A percentile compares a stretch with the other conserved stretches of the same genome.
These are phyloP conservation scores for Sapajus apella DNA, from an alignment of 2,113 vertebrate genomes.

Conservation along the genomic window DNA sequence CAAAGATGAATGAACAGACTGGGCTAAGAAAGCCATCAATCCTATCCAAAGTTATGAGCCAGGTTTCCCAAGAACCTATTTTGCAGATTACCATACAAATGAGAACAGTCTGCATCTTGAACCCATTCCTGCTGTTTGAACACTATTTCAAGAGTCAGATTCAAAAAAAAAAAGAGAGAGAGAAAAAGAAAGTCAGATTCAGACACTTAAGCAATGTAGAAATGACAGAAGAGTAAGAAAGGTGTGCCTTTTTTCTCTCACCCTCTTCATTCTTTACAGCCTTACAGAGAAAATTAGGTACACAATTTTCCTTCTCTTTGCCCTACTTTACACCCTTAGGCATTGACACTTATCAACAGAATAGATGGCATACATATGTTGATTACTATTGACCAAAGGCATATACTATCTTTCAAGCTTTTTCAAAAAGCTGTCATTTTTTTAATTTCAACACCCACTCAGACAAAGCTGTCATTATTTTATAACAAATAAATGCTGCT, in stretches of 20 bases:
- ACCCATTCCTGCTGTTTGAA: not conserved
- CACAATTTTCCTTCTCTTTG: not conserved
- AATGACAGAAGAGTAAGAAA: constrained; percentile 42
- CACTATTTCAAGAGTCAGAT: not conserved
- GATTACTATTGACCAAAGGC: not conserved
- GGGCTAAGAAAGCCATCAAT: too few species aligned
- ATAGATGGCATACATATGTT: not conserved
- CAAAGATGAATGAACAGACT: too few species aligned
- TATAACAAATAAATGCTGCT: not conserved
- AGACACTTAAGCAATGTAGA: constrained; percentile 59
- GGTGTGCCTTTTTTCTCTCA: not conserved
- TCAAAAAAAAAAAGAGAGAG: too few species aligned
- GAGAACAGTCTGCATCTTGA: too few species aligned
- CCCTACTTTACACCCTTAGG: not conserved
- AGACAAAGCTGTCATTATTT: not conserved
- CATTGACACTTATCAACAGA: not conserved
- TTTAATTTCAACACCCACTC: not conserved
- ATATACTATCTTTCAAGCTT: not conserved
- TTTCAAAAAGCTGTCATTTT: not conserved
- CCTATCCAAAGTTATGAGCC: too few species aligned
- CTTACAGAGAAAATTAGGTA: not conserved
- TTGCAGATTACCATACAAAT: too few species aligned
- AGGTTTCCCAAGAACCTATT: too few species aligned
- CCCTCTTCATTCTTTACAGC: not conserved
- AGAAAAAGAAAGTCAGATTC: too few species aligned